A percentile compares a stretch with the other conserved stretches of the same genome.
Conservation (phyloP, 2,113 vertebrate species). For the Menura novaehollandiae region DNA sequence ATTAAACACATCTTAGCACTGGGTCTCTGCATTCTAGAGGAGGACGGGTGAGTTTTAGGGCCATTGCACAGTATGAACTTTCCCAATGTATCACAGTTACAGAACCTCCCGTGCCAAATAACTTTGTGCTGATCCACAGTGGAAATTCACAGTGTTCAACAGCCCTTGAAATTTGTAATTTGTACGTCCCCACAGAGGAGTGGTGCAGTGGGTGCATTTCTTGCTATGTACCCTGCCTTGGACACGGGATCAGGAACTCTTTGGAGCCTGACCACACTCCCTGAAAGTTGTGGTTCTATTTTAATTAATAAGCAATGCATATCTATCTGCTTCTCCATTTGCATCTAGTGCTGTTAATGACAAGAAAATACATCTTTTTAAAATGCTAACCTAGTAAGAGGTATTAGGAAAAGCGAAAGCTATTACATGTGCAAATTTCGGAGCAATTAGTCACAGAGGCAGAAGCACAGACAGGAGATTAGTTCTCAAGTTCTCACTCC, state of each 20-base stretch:
- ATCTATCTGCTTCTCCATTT: background rate
- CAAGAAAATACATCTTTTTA: slow-evolving; percentile 10
- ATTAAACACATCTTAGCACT: background rate
- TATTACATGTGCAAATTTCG: background rate
- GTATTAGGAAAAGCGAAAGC: background rate
- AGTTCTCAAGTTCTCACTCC: background rate
- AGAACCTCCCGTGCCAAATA: background rate
- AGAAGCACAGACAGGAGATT: slow-evolving; percentile 17
- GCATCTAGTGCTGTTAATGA: background rate
- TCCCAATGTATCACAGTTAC: background rate
- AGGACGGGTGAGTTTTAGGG: background rate
- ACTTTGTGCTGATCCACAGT: slow-evolving; percentile 31
- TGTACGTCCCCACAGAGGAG: background rate
- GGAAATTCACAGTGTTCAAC: background rate
- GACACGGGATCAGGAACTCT: background rate
- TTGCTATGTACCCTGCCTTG: background rate
- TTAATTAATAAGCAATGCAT: background rate
- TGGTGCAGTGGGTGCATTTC: background rate
- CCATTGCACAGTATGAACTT: background rate
- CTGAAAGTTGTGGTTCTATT: background rate
- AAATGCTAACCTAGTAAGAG: slow-evolving; percentile 5
- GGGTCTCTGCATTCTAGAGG: background rate
- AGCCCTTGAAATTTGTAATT: slow-evolving; percentile 54
- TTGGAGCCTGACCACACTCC: background rate
- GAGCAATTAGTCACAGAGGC: slow-evolving; percentile 27